Conservation (phyloP, 2,888 invertebrate genomes). For the Balanococcus diminutus region DNA sequence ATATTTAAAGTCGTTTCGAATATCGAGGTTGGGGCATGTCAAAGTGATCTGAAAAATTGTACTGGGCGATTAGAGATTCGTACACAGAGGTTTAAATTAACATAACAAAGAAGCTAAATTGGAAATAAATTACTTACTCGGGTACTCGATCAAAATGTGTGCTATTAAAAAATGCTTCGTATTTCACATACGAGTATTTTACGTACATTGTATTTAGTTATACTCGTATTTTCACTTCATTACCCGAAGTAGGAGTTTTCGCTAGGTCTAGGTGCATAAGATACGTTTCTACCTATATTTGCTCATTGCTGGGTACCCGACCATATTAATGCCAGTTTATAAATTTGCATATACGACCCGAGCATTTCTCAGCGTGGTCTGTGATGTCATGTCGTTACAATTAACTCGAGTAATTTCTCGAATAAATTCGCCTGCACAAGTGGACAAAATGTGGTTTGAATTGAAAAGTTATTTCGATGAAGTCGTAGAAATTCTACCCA, state of each 20-base stretch:
- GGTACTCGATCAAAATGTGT: not conserved
- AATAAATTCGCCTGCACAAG: not conserved
- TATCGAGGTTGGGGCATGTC: not conserved
- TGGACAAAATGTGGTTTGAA: not conserved
- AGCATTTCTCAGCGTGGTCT: not conserved
- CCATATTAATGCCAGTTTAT: not conserved
- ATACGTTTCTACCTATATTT: not conserved
- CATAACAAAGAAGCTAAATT: not conserved
- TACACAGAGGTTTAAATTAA: not conserved
- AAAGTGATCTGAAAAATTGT: not conserved
- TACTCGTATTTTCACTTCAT: not conserved
- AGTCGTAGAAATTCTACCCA: too few species aligned
- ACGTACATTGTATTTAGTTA: not conserved
- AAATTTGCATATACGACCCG: not conserved
- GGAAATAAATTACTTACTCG: not conserved
- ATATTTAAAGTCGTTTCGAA: not conserved
- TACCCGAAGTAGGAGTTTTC: not conserved
- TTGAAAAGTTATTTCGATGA: too few species aligned
- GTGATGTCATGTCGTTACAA: too few species aligned
- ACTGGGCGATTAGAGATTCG: not conserved
- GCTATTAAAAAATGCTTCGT: not conserved
- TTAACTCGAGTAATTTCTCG: not conserved
- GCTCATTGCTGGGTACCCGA: not conserved
- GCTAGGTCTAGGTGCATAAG: too few species aligned
- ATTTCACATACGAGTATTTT: not conserved